Evolutionary conservation across 2,797 vertebrate genomes (phyloP), one percentile per base, ranked within the genome.

Genomic region (Diglossa cyanea): DNA sequence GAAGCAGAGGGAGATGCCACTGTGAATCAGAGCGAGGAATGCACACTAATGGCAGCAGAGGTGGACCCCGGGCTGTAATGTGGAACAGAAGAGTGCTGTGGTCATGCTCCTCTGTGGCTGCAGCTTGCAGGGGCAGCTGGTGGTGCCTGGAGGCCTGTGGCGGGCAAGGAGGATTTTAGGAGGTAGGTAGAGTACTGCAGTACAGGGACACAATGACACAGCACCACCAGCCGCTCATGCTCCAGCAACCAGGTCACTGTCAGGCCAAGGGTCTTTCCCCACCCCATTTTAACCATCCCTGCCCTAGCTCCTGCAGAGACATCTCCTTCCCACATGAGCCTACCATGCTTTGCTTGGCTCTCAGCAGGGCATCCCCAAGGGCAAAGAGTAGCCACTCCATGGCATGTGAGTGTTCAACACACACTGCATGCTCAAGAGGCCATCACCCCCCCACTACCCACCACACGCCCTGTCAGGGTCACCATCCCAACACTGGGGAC

Each of bases 11-110:
- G 94, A 95, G 87, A 94, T 96, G 93, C 89, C 94, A 89, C 94
- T 94, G 81, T 95, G 96, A 96, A 86, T 96, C 90, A 94, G 90
- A 85, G 61, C 3, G n/a, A 94, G 72, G 93, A 96, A 96, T 93
- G 94, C 54, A 72, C 8, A 11, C 83, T 92, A 84, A 89, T 1
- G 30, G 92, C 91, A 93, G 42, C 33, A 71, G 80, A 96, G 80
- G 80, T 82, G 21, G 68, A 74, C 87, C 79, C 74, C 0, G 0
- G 77, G 72, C 88, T 73, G 74, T 86, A 91, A 94, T 57, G 70
- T 83, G 85, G 93, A 95, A 88, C 88, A 94, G 87, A 94, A 90
- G 67, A 84, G 50, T 53, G 62, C 78, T 95, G 63, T 57, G n/a
- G 39, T 63, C 4, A 2, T 78, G 39, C 30, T 80, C 9, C 44